A percentile compares a stretch with the other conserved stretches of the same genome.
Conservation (phyloP, 2,888 invertebrate species). For the Buathra laborator region DNA sequence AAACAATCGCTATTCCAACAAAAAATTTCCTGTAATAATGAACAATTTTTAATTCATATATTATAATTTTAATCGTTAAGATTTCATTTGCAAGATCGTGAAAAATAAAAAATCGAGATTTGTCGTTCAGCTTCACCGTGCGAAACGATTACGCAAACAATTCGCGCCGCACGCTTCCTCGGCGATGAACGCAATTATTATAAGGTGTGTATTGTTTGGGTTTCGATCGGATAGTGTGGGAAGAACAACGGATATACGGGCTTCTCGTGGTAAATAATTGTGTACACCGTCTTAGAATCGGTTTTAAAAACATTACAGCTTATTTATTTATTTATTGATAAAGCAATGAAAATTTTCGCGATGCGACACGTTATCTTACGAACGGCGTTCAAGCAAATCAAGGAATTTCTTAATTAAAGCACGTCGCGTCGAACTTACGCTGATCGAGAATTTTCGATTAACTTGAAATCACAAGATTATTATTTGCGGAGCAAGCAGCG, state of each 20-base stretch:
- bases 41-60: no score
- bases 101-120: background rate
- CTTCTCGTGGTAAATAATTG: background rate
- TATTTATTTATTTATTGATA: background rate
- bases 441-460: slow-evolving; percentile 23
- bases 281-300: background rate
- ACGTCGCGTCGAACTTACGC: slow-evolving; percentile 17
- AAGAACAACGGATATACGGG: slow-evolving; percentile 3
- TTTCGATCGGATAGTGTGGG: slow-evolving; percentile 24
- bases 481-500: slow-evolving; percentile 7
- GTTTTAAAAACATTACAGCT: slow-evolving; percentile 1
- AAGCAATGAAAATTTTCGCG: background rate
- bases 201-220: slow-evolving; percentile 2
- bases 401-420: slow-evolving; percentile 19
- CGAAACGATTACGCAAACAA: background rate
- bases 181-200: slow-evolving; percentile 8
- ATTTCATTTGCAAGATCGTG: background rate
- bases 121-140: background rate
- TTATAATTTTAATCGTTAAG: no score
- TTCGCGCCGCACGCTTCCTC: background rate
- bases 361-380: slow-evolving; percentile 9
- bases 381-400: background rate
- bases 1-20: no score
- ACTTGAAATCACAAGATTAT: slow-evolving; percentile 41
- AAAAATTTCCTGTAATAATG: no score